Percentiles rank a stretch among this genome's conserved stretches.
Evolutionary conservation across 2,888 invertebrate species (phyloP).

Genomic region (Ormyrus rosae): DNA sequence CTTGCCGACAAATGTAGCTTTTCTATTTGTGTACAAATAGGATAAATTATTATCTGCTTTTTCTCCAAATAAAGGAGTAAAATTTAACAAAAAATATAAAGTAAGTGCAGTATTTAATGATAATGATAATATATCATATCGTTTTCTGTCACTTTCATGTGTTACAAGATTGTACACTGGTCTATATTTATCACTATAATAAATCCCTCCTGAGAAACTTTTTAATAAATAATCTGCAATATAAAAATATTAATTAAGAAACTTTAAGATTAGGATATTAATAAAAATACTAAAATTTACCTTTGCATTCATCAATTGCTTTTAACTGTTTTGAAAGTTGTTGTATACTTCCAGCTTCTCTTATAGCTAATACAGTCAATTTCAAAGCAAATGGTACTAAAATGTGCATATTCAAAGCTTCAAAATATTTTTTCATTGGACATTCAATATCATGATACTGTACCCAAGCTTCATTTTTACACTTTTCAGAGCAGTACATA

Average conservation of each 20-base stretch:
- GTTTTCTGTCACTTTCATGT: slow-evolving; percentile 80
- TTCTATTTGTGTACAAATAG: slow-evolving; percentile 66
- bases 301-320: slow-evolving; percentile 68
- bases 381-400: slow-evolving; percentile 81
- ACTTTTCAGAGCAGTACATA: slow-evolving; percentile 82
- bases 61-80: slow-evolving; percentile 79
- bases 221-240: slow-evolving; percentile 48
- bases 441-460: slow-evolving; percentile 89
- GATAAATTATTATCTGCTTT: slow-evolving; percentile 65
- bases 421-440: slow-evolving; percentile 80
- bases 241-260: neutral
- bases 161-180: slow-evolving; percentile 80
- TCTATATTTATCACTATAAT: slow-evolving; percentile 70
- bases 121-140: slow-evolving; percentile 85
- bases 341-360: slow-evolving; percentile 72
- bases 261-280: slow-evolving; percentile 51
- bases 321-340: slow-evolving; percentile 71
- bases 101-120: slow-evolving; percentile 79
- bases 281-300: slow-evolving; percentile 53
- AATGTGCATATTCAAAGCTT: slow-evolving; percentile 80
- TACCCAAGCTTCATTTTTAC: slow-evolving; percentile 80
- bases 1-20: slow-evolving; percentile 79
- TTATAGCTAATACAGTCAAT: slow-evolving; percentile 78
- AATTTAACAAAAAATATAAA: slow-evolving; percentile 79
- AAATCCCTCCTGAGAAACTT: too few relatives aligned